Base-by-base conservation (phyloP, 2,113 vertebrate genomes). In the Corvus cornix region DNA sequence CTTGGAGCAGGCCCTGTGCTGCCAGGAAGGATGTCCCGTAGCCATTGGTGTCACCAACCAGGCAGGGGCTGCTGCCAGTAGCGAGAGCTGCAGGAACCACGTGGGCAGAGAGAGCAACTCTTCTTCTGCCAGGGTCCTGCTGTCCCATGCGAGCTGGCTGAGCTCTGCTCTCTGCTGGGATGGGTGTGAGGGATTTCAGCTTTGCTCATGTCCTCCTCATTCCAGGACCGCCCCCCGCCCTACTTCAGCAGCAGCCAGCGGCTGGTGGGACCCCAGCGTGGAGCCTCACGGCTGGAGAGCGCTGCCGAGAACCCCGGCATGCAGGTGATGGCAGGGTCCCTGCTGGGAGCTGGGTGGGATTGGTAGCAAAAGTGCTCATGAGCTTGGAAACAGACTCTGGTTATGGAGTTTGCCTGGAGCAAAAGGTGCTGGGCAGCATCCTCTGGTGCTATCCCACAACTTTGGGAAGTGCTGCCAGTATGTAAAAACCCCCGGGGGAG, bases 231-330 rank as follows among this genome's bases (percentile, higher is more conserved):
- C 7, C 97, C 97, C 51, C 97, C 97, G 1, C 98, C 98, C 78
- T 98, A 98, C 96, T 98, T 98, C 97, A 98, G 97, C 97, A 98
- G 98, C 87, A 97, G 72, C 83, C 98, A 99, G 96, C 97, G 97
- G 7, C 97, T 99, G 91, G 98, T 98, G 82, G 96, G 97, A 28
- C 74, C 96, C 18, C 83, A 90, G 20, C 5, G 13, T 0, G 41
- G 97, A 90, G 67, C 41, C 3, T 94, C 88, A 0, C 55, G n/a
- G n/a, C 69, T 84, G 80, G 92, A 96, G 52, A 93, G 66, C 0
- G 43, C 85, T n/a, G 91, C 79, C 0, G 56, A 95, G 81, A 96
- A 90, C 43, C 87, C 88, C 0, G 44, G 68, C 3, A 6, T 90
- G 48, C 93, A 97, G 89, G 95, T 95, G 77, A 94, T 2, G 41